A percentile compares a stretch with the other conserved stretches of the same genome.
phyloP scores from a whole-genome alignment of 1,140 invertebrate species.

The Daktulosphaira vitifoliae region DNA sequence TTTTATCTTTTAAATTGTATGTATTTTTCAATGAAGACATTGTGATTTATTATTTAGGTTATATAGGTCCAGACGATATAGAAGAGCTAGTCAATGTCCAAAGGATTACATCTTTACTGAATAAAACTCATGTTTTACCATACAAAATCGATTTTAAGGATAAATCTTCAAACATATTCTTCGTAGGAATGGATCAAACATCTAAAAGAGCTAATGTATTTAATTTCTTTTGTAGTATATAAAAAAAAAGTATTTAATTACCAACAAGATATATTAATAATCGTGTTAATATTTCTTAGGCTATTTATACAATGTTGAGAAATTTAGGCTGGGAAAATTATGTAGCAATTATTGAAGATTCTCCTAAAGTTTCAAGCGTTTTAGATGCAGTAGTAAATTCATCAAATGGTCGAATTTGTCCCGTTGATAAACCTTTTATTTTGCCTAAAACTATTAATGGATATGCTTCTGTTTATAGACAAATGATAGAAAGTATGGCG shows the following conservation, averaged over 20 bases:
- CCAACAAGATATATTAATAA: too few species aligned
- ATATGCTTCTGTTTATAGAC: neutral
- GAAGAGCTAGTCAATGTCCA: constrained; percentile 43
- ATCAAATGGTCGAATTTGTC: constrained; percentile 1
- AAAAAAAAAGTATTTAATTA: too few species aligned
- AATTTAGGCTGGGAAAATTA: constrained; percentile 24
- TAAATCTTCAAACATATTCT: constrained; percentile 41
- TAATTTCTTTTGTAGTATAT: too few species aligned
- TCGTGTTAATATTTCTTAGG: too few species aligned
- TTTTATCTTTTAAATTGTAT: neutral
- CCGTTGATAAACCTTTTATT: neutral
- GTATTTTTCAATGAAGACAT: too few species aligned
- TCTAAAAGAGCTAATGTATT: constrained; percentile 1
- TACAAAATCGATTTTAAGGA: constrained; percentile 44
- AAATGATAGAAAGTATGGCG: constrained; percentile 14
- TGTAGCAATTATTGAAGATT: neutral
- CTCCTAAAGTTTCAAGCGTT: neutral
- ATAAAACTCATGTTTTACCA: constrained; percentile 45
- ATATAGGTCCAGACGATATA: constrained; percentile 44
- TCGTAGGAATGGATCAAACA: constrained; percentile 47
- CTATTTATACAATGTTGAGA: constrained; percentile 2
- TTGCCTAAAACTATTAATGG: constrained; percentile 8
- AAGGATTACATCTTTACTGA: constrained; percentile 44
- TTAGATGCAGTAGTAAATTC: neutral
- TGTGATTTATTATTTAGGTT: constrained; percentile 42